A percentile compares a stretch with the other conserved stretches of the same genome.
Conservation (phyloP, 1,140 invertebrate species). For the Drosophila nigrodunni region DNA sequence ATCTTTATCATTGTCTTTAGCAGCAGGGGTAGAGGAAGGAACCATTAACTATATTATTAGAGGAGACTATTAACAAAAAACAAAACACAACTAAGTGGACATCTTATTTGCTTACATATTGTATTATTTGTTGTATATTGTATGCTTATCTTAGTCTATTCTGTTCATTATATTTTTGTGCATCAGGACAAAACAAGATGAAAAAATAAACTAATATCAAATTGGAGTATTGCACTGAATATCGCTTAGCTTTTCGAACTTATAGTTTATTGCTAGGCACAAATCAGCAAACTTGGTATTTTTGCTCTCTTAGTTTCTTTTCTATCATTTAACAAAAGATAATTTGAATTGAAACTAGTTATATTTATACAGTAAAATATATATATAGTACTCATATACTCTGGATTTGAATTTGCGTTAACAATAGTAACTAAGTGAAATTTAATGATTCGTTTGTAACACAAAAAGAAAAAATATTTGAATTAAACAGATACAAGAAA, state of each 20-base stretch:
- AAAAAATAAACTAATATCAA: constrained; percentile 4
- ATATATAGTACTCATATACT: not conserved
- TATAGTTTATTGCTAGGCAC: constrained; percentile 31
- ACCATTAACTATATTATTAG: not conserved
- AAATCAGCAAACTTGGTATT: constrained; percentile 5
- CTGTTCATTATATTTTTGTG: constrained; percentile 14
- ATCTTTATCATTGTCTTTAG: constrained; percentile 33
- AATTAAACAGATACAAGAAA: not conserved
- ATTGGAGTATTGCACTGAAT: constrained; percentile 45
- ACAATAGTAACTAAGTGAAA: constrained; percentile 10
- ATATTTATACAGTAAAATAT: not conserved
- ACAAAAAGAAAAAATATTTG: not conserved
- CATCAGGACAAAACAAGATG: not conserved
- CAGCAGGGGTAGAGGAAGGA: not conserved
- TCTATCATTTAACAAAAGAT: not conserved
- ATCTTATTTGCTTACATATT: constrained; percentile 3
- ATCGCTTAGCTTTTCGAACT: constrained; percentile 25
- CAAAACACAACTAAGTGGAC: not conserved
- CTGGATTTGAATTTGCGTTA: constrained; percentile 3
- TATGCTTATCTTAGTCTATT: constrained; percentile 11
- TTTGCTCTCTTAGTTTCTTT: not conserved
- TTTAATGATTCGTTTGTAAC: constrained; percentile 6
- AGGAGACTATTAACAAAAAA: not conserved
- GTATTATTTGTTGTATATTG: constrained; percentile 1
- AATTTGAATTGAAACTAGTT: constrained; percentile 11